Base-by-base conservation (phyloP, 1,140 invertebrate species). In the Megalopta genalis region DNA sequence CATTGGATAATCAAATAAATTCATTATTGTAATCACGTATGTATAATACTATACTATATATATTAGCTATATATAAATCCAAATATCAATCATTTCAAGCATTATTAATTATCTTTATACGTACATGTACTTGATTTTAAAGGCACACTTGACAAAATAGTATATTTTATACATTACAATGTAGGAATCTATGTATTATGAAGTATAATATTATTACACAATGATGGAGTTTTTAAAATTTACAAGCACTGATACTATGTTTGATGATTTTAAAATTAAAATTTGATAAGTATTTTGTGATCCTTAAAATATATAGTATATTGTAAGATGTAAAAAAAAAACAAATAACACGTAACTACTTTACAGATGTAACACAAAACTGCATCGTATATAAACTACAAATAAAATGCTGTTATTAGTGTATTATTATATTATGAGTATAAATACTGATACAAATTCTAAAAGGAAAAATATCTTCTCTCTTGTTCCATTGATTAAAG, bases 61-160 rank as follows among this genome's bases (percentile, higher is more conserved):
- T 25, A 10, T 46, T 16, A 66, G 49, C 6, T 54, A 16, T 37
- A 27, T 21, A 32, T 62, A 37, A 37, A 32, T 9, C 42, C 32
- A 37, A 77, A 39, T 49, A 18, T 62, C 16, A 60, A 18, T n/a
- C 42, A 2, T 23, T 52, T 49, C 6, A 8, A 62, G 14, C 14
- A 49, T 59, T 46, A 74, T 54, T 49, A 42, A 62, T 49, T 68
- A 60, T 21, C 65, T 39, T 69, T 39, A 16, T 25, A 69, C 57
- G n/a, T 49, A 69, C 60, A 69, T 69, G 74, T 69, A 69, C 74
- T 77, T 77, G 57, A 69, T 60, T 77, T 77, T 62, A 23, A 77
- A 77, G 69, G n/a, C 39, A 72, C 49, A 72, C 3, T 81, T 83
- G 3, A 60, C 9, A 76, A 67, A 21, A n/a, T 63, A 70, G 72